These are phyloP conservation scores for Enoplosus armatus DNA, from an alignment of 2,797 vertebrate genomes.

Conservation along the genomic window DNA sequence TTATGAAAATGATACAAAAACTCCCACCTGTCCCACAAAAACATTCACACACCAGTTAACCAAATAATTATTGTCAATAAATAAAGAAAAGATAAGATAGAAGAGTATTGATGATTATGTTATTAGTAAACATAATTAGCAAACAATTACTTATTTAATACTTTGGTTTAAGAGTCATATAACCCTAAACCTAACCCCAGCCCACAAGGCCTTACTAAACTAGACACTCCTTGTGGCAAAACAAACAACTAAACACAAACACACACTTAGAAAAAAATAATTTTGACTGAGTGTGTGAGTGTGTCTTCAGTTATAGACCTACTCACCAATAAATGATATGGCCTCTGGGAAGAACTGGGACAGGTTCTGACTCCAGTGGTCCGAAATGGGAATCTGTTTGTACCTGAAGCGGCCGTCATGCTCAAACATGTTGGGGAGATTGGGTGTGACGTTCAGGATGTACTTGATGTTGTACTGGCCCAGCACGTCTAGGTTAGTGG, in stretches of 20 bases:
- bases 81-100: not conserved
- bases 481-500: slow-evolving; percentile 95
- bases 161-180: not conserved
- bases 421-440: slow-evolving; percentile 98
- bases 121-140: not conserved
- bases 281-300: not conserved
- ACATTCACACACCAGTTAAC: not conserved
- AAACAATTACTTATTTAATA: not conserved
- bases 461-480: slow-evolving; percentile 98
- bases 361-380: slow-evolving; percentile 99
- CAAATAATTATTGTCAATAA: not conserved
- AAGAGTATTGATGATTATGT: not conserved
- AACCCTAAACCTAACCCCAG: slow-evolving; percentile 3
- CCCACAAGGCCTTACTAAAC: not conserved
- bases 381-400: slow-evolving; percentile 99
- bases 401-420: slow-evolving; percentile 98
- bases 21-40: not conserved
- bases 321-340: slow-evolving; percentile 98
- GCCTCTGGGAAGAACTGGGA: slow-evolving; percentile 99
- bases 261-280: not conserved
- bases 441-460: slow-evolving; percentile 98
- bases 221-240: not conserved
- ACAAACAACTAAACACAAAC: not conserved
- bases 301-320: not conserved
- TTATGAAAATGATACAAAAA: not conserved